Percentiles rank a stretch among this genome's conserved stretches.
Evolutionary conservation across 2,797 vertebrate species (phyloP).

Genomic region (Etheostoma perlongum): DNA sequence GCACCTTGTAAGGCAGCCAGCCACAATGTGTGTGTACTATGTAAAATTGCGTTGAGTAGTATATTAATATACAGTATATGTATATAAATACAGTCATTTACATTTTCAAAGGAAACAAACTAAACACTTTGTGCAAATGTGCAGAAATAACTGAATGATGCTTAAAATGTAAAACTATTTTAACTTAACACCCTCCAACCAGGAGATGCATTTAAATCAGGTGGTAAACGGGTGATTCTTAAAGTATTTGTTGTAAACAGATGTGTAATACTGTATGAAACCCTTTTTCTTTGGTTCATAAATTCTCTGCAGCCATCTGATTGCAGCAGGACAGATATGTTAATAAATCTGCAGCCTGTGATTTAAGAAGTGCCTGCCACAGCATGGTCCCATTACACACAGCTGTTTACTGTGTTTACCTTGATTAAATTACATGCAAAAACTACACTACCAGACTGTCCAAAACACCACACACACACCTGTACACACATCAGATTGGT

Average conservation of each 20-base stretch:
- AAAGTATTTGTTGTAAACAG: neutral
- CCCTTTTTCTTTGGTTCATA: neutral
- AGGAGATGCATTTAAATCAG: neutral
- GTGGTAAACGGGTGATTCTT: neutral
- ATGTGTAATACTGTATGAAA: neutral
- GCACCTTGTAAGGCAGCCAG: no score
- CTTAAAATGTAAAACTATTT: neutral
- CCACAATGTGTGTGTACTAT: no score
- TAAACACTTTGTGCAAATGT: neutral
- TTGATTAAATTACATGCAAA: conserved; percentile 9
- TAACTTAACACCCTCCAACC: neutral
- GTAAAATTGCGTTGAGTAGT: no score
- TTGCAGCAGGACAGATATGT: conserved; percentile 11
- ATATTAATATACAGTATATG: no score
- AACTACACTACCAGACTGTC: neutral
- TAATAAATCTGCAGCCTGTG: conserved; percentile 14
- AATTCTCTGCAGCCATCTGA: conserved; percentile 13
- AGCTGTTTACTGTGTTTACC: neutral
- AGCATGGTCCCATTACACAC: neutral
- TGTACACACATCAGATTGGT: neutral
- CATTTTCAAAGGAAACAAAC: no score
- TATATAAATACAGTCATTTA: no score
- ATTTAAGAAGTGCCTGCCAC: conserved; percentile 6
- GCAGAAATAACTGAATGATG: neutral
- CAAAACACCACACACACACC: conserved; percentile 2